Evolutionary conservation across 2,797 vertebrate genomes (phyloP).

Genomic region (Heterohyrax brucei): DNA sequence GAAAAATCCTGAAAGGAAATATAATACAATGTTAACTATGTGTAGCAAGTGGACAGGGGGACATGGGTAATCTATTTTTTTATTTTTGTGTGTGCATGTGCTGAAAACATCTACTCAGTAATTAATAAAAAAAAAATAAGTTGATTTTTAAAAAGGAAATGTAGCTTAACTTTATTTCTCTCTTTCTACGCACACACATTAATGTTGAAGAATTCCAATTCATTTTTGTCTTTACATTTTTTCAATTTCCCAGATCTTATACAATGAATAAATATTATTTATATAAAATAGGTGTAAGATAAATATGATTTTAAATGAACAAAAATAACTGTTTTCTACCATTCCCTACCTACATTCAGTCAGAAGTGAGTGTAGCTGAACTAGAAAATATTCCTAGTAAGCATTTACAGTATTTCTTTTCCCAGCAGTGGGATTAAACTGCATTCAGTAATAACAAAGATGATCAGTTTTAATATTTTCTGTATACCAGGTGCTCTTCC

Average conservation of each 20-base stretch:
- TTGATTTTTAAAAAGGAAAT: neutral
- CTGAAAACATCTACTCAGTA: slow-evolving; percentile 1
- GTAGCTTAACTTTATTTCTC: neutral
- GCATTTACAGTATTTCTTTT: neutral
- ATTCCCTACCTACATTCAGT: neutral
- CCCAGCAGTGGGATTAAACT: neutral
- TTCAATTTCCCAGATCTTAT: neutral
- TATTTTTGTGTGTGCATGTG: neutral
- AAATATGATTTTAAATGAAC: neutral
- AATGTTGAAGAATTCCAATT: neutral
- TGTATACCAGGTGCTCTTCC: too few relatives aligned
- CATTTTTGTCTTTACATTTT: neutral
- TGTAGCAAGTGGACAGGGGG: neutral
- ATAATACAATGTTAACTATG: neutral
- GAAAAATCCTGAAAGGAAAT: slow-evolving; percentile 31
- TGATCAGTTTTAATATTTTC: neutral
- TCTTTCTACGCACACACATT: neutral
- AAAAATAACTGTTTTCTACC: neutral
- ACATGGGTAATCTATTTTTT: neutral
- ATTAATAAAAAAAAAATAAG: neutral
- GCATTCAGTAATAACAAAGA: neutral
- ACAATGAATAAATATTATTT: slow-evolving; percentile 8
- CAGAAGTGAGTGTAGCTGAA: neutral
- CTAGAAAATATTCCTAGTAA: neutral
- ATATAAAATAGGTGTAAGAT: neutral